These are phyloP conservation scores for Alfaro cultratus DNA, from an alignment of 2,797 vertebrate genomes.

Conservation along the genomic window DNA sequence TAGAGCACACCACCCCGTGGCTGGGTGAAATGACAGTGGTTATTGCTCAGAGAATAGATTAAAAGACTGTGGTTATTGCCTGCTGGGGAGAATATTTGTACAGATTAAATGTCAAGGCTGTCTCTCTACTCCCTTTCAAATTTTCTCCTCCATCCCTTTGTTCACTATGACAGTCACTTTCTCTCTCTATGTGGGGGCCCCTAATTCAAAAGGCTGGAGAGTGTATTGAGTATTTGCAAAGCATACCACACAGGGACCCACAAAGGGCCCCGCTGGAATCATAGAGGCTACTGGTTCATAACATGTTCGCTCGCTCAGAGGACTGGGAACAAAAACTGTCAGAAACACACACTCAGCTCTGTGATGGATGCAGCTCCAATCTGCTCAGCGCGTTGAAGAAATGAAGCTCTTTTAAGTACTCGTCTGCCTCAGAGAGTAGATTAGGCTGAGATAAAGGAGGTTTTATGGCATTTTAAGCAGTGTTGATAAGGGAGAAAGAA, in stretches of 20 bases:
- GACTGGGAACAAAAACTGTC: slow-evolving; percentile 55
- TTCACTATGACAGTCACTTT: slow-evolving; percentile 80
- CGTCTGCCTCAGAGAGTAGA: slow-evolving; percentile 54
- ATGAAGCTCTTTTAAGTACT: slow-evolving; percentile 58
- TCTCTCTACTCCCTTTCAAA: slow-evolving; percentile 70
- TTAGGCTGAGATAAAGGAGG: slow-evolving; percentile 48
- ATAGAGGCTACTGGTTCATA: slow-evolving; percentile 64
- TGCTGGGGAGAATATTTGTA: slow-evolving; percentile 75
- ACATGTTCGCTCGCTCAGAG: slow-evolving; percentile 58
- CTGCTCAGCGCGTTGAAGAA: slow-evolving; percentile 43
- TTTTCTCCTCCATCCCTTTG: slow-evolving; percentile 80
- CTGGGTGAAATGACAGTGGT: slow-evolving; percentile 60
- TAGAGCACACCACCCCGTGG: slow-evolving; percentile 24
- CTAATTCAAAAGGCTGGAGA: slow-evolving; percentile 73
- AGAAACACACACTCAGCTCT: slow-evolving; percentile 44
- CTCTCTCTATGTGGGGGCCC: slow-evolving; percentile 78
- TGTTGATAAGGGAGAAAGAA: slow-evolving; percentile 33
- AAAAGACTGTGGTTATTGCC: slow-evolving; percentile 68
- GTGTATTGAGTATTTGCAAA: slow-evolving; percentile 74
- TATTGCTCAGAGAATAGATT: slow-evolving; percentile 62
- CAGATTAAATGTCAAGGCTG: slow-evolving; percentile 79
- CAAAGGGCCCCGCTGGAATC: slow-evolving; percentile 61
- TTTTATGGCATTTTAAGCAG: slow-evolving; percentile 51
- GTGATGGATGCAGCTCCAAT: slow-evolving; percentile 64
- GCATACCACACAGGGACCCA: slow-evolving; percentile 63